phyloP scores from a whole-genome alignment of 2,797 vertebrate species.

The Enteromius trimaculatus region DNA sequence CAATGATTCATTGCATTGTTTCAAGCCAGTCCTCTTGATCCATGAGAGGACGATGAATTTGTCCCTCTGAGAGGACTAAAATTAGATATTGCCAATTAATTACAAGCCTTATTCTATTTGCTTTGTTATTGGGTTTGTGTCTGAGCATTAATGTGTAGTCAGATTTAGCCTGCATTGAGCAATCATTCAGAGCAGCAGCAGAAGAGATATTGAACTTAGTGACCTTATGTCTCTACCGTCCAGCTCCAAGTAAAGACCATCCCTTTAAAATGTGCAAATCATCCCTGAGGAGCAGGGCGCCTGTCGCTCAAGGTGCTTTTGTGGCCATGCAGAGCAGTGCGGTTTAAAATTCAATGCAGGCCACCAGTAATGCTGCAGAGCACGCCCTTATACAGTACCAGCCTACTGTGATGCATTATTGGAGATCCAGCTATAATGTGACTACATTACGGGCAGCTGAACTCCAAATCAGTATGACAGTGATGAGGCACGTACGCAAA shows the following conservation, averaged over 20 bases:
- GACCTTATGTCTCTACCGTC: conserved; percentile 22
- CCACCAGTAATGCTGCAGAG: conserved; percentile 73
- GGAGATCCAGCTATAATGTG: conserved; percentile 46
- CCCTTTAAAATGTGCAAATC: conserved; percentile 50
- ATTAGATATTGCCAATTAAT: conserved; percentile 56
- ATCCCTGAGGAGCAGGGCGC: conserved; percentile 13
- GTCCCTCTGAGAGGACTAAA: conserved; percentile 34
- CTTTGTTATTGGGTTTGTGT: conserved; percentile 44
- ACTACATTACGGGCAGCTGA: conserved; percentile 8
- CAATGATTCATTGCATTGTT: conserved; percentile 7
- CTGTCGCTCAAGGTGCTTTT: conserved; percentile 59
- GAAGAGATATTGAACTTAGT: conserved; percentile 16
- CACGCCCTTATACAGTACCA: conserved; percentile 48
- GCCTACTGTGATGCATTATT: conserved; percentile 54
- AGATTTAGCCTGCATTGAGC: conserved; percentile 64
- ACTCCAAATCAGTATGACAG: not conserved
- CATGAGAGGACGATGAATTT: conserved; percentile 19
- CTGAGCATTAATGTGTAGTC: conserved; percentile 50
- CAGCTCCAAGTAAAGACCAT: conserved; percentile 19
- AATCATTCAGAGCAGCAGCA: conserved; percentile 20
- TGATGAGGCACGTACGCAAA: conserved; percentile 12
- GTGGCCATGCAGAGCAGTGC: conserved; percentile 49
- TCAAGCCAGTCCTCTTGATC: not conserved
- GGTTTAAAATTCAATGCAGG: conserved; percentile 66
- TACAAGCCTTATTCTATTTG: conserved; percentile 45